These are phyloP conservation scores for Ptyas mucosa DNA, from an alignment of 2,113 vertebrate genomes.

Conservation along the genomic window DNA sequence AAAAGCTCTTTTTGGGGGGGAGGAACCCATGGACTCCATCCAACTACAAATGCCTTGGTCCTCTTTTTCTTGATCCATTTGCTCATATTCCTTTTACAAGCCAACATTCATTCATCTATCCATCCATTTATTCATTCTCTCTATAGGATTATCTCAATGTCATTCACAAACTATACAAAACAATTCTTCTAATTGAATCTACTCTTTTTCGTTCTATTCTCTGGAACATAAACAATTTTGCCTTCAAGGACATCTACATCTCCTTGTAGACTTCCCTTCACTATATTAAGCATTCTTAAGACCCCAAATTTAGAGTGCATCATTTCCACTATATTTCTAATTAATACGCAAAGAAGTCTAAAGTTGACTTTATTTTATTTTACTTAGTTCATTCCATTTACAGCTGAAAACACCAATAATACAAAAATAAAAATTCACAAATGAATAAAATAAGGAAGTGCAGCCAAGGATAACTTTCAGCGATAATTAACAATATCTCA, in stretches of 20 bases:
- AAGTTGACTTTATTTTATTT: conserved; percentile 6
- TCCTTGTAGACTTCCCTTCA: background rate
- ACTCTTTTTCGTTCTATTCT: background rate
- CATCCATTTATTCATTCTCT: background rate
- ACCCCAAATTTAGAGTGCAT: background rate
- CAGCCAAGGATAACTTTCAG: background rate
- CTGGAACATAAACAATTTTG: background rate
- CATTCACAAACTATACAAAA: background rate
- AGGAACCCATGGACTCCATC: background rate
- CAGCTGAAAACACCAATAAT: background rate
- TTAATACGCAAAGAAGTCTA: background rate
- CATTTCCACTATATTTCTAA: background rate
- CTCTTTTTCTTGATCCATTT: background rate
- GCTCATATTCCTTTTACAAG: background rate
- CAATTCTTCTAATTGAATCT: background rate
- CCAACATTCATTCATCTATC: background rate
- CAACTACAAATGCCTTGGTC: background rate
- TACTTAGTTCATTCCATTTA: background rate
- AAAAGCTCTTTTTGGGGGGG: too few species aligned
- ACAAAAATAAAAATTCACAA: background rate
- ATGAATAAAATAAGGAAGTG: background rate
- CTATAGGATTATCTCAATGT: background rate
- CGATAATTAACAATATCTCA: background rate
- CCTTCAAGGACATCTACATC: background rate
- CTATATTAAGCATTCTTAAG: background rate